phyloP scores from a whole-genome alignment of 2,888 invertebrate genomes.

The Epinotia bilunana region DNA sequence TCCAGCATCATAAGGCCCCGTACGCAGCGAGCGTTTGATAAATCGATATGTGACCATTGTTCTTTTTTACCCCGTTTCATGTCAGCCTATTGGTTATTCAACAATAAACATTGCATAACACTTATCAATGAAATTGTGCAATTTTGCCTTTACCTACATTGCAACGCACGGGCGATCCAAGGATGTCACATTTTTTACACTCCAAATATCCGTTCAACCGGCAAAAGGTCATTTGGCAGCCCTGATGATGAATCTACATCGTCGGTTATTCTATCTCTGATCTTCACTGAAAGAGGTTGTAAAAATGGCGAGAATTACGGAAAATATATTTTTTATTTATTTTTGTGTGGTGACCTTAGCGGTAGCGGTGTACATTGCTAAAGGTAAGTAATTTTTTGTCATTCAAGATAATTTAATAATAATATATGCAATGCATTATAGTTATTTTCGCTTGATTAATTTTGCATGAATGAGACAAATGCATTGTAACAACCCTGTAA shows the following conservation, averaged over 20 bases:
- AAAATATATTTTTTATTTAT: slow-evolving; percentile 54
- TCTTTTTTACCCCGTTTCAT: not conserved
- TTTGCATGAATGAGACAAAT: no score
- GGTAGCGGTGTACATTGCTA: slow-evolving; percentile 63
- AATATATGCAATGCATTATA: not conserved
- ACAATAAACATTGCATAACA: slow-evolving; percentile 28
- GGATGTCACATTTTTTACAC: slow-evolving; percentile 74
- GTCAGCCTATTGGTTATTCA: not conserved
- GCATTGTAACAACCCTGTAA: no score
- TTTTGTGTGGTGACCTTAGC: slow-evolving; percentile 55
- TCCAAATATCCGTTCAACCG: slow-evolving; percentile 57
- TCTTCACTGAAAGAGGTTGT: slow-evolving; percentile 50
- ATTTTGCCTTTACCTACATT: slow-evolving; percentile 49
- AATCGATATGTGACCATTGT: not conserved
- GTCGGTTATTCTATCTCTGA: slow-evolving; percentile 51
- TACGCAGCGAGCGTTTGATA: no score
- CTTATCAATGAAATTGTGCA: slow-evolving; percentile 37
- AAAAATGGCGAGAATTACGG: slow-evolving; percentile 50
- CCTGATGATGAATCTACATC: slow-evolving; percentile 48
- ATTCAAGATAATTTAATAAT: not conserved
- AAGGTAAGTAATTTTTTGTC: slow-evolving; percentile 60
- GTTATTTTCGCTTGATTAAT: no score
- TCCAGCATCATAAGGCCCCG: no score
- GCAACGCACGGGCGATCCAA: slow-evolving; percentile 66
- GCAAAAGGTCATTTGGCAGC: slow-evolving; percentile 63